Conservation (phyloP, 2,888 invertebrate species). For the Leptinotarsa peninsularis region DNA sequence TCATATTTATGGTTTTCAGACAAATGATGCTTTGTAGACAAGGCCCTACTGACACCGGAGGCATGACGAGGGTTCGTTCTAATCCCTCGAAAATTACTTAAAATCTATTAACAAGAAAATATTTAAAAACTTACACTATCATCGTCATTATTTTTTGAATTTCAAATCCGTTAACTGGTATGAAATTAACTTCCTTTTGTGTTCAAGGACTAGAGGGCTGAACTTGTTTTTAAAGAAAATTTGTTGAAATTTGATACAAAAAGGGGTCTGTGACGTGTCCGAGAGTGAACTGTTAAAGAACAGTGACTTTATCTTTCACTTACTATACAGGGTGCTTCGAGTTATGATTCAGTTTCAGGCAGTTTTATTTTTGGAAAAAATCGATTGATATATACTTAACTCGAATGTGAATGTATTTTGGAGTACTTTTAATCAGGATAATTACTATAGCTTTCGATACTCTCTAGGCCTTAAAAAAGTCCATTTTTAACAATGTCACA, state of each 20-base stretch:
- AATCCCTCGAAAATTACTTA: conserved; percentile 38
- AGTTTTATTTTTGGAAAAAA: too few species aligned
- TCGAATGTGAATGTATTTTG: too few species aligned
- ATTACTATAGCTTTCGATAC: too few species aligned
- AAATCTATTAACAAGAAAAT: conserved; percentile 29
- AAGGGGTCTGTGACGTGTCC: conserved; percentile 30
- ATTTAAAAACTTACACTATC: conserved; percentile 34
- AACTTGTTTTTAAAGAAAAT: conserved; percentile 43
- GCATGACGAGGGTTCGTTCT: conserved; percentile 38
- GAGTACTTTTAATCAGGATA: too few species aligned
- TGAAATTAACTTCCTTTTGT: conserved; percentile 44
- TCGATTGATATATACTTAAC: too few species aligned
- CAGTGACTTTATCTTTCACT: conserved; percentile 5
- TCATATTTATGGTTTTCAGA: conserved; percentile 33
- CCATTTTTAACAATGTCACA: too few species aligned
- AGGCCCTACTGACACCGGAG: conserved; percentile 28
- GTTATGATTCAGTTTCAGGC: not conserved
- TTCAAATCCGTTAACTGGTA: conserved; percentile 39
- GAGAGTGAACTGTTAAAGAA: conserved; percentile 17
- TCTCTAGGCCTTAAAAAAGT: too few species aligned
- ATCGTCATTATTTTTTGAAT: conserved; percentile 30
- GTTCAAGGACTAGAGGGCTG: conserved; percentile 22
- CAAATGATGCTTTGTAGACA: conserved; percentile 30
- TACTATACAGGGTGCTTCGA: conserved; percentile 15
- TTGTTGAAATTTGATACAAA: conserved; percentile 42